A percentile compares a stretch with the other conserved stretches of the same genome.
Conservation (phyloP, 2,113 vertebrate species). For the Rhinolophus sinicus region DNA sequence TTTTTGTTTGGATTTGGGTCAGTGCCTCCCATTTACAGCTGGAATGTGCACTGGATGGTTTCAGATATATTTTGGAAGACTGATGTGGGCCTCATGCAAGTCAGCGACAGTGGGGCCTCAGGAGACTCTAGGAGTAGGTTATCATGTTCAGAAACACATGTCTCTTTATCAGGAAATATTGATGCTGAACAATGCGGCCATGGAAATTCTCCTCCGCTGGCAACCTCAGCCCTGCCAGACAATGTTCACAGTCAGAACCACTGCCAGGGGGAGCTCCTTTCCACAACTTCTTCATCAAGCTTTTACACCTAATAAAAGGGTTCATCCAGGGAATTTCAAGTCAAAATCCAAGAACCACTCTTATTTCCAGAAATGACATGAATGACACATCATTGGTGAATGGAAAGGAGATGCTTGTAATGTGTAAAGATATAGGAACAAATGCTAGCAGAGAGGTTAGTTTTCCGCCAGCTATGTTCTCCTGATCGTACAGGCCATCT, state of each 20-base stretch:
- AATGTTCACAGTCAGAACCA: neutral
- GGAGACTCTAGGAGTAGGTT: neutral
- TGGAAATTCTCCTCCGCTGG: neutral
- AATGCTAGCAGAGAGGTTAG: neutral
- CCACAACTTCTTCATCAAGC: neutral
- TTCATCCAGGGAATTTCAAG: neutral
- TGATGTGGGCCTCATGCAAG: neutral
- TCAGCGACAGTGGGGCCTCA: neutral
- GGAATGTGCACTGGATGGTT: constrained; percentile 47
- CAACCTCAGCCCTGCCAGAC: neutral
- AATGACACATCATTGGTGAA: neutral
- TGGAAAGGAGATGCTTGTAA: neutral
- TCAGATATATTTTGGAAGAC: constrained; percentile 56
- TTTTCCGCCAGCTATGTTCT: neutral
- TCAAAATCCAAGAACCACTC: neutral
- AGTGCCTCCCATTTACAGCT: constrained; percentile 50
- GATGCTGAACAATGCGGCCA: neutral
- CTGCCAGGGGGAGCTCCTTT: neutral
- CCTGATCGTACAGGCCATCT: too few relatives aligned
- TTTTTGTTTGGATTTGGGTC: constrained; percentile 64
- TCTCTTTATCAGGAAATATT: neutral
- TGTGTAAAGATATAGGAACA: neutral
- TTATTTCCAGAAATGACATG: neutral
- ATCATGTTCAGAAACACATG: neutral
- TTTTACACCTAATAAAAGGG: neutral